Conservation (phyloP, 2,888 invertebrate species). For the Bombylius discolor region DNA sequence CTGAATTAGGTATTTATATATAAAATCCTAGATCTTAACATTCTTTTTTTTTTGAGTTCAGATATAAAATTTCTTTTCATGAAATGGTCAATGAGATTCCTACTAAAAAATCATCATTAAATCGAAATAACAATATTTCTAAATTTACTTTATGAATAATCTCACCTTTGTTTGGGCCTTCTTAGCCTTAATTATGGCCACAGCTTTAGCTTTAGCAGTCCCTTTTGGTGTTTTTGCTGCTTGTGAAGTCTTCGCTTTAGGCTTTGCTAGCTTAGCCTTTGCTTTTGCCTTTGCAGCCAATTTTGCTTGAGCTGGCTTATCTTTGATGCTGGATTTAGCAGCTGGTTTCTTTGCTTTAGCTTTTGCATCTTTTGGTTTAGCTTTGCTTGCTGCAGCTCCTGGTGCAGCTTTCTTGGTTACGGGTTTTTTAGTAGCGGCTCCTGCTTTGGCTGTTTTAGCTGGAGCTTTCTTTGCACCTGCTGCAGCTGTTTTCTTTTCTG, state of each 20-base stretch:
- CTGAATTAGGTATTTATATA: too few relatives aligned
- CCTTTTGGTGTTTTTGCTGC: constrained; percentile 37
- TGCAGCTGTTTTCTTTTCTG: constrained; percentile 29
- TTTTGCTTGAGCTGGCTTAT: constrained; percentile 34
- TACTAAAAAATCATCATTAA: constrained; percentile 38
- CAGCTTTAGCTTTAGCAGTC: constrained; percentile 42
- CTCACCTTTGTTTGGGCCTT: constrained; percentile 74
- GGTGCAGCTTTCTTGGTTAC: constrained; percentile 25
- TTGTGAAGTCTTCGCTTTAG: constrained; percentile 23
- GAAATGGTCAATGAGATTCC: constrained; percentile 44
- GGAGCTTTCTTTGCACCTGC: constrained; percentile 16
- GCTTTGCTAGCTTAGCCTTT: constrained; percentile 38
- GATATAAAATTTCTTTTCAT: constrained; percentile 13
- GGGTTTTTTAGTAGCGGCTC: constrained; percentile 20
- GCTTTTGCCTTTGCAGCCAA: constrained; percentile 35
- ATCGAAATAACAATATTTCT: neutral
- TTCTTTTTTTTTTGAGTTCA: neutral
- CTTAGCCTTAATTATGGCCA: constrained; percentile 59
- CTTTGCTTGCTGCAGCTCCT: constrained; percentile 30
- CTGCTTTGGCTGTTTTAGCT: constrained; percentile 24
- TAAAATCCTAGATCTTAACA: neutral
- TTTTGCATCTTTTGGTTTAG: constrained; percentile 30
- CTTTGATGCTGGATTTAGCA: constrained; percentile 13
- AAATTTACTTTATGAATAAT: neutral
- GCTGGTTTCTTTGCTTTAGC: constrained; percentile 29